These are phyloP conservation scores for Microcebus tavaratra DNA, from an alignment of 2,113 vertebrate species.

Conservation along the genomic window DNA sequence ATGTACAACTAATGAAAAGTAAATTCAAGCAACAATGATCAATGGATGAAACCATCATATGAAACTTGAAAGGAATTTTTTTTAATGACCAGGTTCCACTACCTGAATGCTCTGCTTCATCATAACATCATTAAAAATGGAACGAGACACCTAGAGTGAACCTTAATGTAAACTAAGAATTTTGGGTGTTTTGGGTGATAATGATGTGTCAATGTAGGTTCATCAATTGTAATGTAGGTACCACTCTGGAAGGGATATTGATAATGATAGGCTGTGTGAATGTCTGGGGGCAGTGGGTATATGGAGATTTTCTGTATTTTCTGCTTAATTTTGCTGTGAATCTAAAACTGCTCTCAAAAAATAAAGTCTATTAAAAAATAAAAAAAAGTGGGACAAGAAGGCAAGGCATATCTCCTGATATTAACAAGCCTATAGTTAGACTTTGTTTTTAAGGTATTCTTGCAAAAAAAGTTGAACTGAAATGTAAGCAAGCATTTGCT, in stretches of 20 bases:
- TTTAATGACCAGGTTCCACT: background rate
- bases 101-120: background rate
- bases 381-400: background rate
- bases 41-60: background rate
- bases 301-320: background rate
- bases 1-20: background rate
- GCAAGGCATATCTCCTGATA: background rate
- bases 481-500: background rate
- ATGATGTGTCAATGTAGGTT: background rate
- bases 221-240: background rate
- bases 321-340: background rate
- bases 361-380: background rate
- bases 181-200: background rate
- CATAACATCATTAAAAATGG: background rate
- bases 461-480: background rate
- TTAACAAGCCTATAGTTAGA: background rate
- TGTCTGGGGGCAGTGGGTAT: too few relatives aligned
- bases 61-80: background rate
- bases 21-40: background rate
- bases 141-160: background rate
- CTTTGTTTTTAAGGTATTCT: background rate
- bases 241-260: background rate
- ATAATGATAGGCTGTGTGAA: background rate
- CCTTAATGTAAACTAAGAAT: background rate
- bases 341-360: background rate